Conservation (phyloP, 2,797 vertebrate genomes). For the Capromys pilorides region DNA sequence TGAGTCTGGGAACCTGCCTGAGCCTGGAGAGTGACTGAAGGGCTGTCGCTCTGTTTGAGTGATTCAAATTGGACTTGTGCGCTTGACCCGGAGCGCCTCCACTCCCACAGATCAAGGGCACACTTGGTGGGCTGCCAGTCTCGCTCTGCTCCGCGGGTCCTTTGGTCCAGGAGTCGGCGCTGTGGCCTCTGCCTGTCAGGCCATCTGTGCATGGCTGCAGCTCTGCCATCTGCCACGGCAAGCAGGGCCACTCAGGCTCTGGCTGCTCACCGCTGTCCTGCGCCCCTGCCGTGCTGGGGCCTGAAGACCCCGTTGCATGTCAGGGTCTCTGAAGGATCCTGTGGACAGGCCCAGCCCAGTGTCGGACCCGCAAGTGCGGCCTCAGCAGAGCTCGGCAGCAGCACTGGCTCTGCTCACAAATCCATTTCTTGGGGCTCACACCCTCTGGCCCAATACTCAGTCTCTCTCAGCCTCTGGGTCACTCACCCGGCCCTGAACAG, state of each 20-base stretch:
- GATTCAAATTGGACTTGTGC: neutral
- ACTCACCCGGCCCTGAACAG: neutral
- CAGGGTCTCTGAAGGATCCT: neutral
- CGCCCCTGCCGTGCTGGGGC: too few species aligned
- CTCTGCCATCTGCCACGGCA: neutral
- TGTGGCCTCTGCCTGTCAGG: neutral
- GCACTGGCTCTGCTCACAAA: rapidly evolving
- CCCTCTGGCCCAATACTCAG: neutral
- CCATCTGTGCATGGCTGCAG: neutral
- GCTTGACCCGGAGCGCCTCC: neutral
- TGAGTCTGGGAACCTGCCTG: neutral
- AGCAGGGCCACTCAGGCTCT: neutral
- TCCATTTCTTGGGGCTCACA: rapidly evolving
- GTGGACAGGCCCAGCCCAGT: too few species aligned
- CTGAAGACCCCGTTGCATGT: neutral
- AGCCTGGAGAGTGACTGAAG: neutral
- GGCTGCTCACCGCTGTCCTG: neutral
- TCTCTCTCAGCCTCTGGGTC: neutral
- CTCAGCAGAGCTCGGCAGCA: rapidly evolving
- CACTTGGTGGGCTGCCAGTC: neutral
- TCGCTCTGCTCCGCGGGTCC: neutral
- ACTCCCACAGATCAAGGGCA: neutral
- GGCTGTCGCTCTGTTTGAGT: neutral
- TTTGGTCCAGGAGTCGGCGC: rapidly evolving
- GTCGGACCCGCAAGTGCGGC: neutral